Conservation (phyloP, 2,888 invertebrate species). For the Anorthoa munda region DNA sequence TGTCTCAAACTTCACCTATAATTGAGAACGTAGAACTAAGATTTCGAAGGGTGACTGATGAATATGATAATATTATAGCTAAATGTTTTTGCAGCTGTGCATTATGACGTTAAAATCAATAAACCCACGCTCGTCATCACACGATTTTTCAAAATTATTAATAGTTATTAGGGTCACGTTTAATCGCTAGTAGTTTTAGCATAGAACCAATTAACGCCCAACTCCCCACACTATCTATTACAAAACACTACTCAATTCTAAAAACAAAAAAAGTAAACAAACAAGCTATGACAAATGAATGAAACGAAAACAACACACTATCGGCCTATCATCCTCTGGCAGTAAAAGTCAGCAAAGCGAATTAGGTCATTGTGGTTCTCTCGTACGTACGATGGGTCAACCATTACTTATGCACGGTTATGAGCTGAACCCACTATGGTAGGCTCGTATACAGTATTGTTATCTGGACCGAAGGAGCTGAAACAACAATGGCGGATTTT, state of each 20-base stretch:
- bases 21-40: background rate
- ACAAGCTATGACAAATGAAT: constrained; percentile 11
- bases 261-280: constrained; percentile 29
- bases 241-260: background rate
- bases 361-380: constrained; percentile 49
- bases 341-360: constrained; percentile 59
- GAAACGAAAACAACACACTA: constrained; percentile 35
- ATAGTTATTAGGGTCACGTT: too few species aligned
- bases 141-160: too few species aligned
- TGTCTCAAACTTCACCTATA: background rate
- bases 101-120: background rate
- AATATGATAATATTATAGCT: too few species aligned
- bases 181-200: background rate
- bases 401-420: constrained; percentile 53
- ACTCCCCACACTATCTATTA: background rate
- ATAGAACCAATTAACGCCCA: background rate
- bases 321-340: constrained; percentile 23
- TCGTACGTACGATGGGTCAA: constrained; percentile 30
- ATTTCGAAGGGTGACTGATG: background rate
- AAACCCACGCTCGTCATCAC: background rate
- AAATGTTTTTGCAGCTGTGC: too few species aligned
- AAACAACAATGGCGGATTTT: background rate
- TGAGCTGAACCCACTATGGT: constrained; percentile 31
- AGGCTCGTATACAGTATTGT: background rate
- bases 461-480: constrained; percentile 6